Conservation (phyloP, 2,888 invertebrate species). For the Synergus gifuensis region DNA sequence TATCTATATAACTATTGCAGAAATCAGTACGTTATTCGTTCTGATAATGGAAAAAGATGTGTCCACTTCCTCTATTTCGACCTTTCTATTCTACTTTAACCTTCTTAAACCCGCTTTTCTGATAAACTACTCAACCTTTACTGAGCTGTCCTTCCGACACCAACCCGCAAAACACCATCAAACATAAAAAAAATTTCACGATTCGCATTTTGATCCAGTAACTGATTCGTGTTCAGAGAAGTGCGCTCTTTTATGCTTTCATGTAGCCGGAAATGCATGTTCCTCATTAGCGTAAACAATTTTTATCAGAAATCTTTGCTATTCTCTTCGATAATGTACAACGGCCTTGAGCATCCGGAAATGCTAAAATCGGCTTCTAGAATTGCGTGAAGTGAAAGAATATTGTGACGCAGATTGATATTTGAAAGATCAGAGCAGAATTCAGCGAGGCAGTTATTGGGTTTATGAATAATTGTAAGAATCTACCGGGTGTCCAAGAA, state of each 20-base stretch:
- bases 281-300: constrained; percentile 2
- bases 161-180: not conserved
- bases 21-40: not conserved
- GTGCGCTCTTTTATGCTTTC: not conserved
- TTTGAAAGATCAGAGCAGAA: constrained; percentile 14
- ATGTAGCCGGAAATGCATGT: constrained; percentile 24
- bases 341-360: not conserved
- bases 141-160: not conserved
- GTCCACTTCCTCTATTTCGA: not conserved
- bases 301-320: constrained; percentile 12
- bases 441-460: constrained; percentile 1
- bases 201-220: constrained; percentile 17
- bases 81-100: not conserved
- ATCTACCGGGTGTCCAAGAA: constrained; percentile 22
- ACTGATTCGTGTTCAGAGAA: not conserved
- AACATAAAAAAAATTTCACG: not conserved
- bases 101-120: not conserved
- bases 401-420: not conserved
- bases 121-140: not conserved
- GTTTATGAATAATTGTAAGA: not conserved
- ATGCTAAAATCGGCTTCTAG: not conserved
- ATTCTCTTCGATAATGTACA: not conserved
- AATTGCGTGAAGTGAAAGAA: not conserved
- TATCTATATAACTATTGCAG: not conserved
- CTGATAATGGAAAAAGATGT: not conserved